A percentile compares a stretch with the other conserved stretches of the same genome.
Conservation (phyloP, 2,797 vertebrate species). For the Micrastur ruficollis region DNA sequence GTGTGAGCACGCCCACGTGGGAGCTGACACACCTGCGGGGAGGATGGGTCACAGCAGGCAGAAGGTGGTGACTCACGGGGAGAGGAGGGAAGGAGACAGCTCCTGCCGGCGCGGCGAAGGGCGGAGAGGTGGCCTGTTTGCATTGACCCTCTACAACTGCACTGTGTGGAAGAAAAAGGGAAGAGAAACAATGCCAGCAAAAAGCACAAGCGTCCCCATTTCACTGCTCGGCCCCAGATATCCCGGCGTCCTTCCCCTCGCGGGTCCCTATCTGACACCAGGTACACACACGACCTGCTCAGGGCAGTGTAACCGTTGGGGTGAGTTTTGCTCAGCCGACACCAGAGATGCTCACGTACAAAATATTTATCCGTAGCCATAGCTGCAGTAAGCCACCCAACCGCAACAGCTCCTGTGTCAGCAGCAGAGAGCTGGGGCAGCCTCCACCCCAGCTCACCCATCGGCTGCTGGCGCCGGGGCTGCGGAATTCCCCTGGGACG, state of each 20-base stretch:
- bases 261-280: not conserved
- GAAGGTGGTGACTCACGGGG: not conserved
- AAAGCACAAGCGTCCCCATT: not conserved
- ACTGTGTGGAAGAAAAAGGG: not conserved
- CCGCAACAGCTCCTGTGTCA: too few species aligned
- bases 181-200: too few species aligned
- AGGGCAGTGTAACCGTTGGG: not conserved
- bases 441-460: not conserved
- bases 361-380: not conserved
- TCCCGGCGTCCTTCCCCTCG: not conserved
- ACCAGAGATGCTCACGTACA: not conserved
- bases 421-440: not conserved
- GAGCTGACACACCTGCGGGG: not conserved
- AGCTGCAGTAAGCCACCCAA: not conserved
- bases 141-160: not conserved
- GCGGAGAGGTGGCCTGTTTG: not conserved
- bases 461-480: not conserved
- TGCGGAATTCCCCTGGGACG: not conserved
- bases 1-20: rapidly evolving
- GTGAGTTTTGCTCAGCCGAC: not conserved
- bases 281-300: not conserved
- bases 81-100: not conserved
- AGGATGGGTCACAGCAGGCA: not conserved
- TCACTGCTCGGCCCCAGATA: not conserved
- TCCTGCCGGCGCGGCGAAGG: not conserved